Evolutionary conservation across 2,113 vertebrate species (phyloP).

Genomic region (Aleadryas rufinucha): DNA sequence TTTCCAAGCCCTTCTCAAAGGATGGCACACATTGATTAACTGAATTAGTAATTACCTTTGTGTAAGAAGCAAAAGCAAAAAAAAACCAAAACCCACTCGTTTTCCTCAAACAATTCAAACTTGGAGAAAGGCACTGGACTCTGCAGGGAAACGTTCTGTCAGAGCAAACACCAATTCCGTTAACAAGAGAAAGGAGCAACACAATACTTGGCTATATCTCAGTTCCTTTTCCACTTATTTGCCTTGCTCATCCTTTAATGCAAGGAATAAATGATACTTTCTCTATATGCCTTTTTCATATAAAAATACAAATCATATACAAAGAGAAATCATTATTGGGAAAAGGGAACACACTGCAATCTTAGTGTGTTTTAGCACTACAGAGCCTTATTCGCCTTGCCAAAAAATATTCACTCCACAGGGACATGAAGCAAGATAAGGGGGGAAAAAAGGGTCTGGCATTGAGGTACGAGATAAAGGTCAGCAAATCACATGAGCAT

Average conservation of each 20-base stretch:
- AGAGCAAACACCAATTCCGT: not conserved
- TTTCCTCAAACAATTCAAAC: not conserved
- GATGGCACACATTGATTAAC: not conserved
- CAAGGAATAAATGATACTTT: not conserved
- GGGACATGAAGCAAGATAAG: not conserved
- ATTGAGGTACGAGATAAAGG: not conserved
- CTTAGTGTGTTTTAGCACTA: not conserved
- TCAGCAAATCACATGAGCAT: constrained; percentile 25
- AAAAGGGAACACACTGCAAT: not conserved
- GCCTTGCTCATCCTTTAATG: not conserved
- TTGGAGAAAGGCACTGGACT: not conserved
- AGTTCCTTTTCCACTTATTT: not conserved
- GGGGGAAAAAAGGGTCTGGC: not conserved
- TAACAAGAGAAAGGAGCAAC: not conserved
- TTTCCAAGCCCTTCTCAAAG: not conserved
- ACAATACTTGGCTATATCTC: not conserved
- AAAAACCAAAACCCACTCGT: accelerated
- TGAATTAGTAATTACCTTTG: not conserved
- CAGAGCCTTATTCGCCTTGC: not conserved
- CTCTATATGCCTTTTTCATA: not conserved
- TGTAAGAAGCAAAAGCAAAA: not conserved
- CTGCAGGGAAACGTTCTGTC: not conserved
- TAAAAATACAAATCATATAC: not conserved
- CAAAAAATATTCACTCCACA: not conserved
- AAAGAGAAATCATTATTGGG: not conserved